Conservation (phyloP, 1,140 invertebrate genomes). For the Tyrophagus putrescentiae region DNA sequence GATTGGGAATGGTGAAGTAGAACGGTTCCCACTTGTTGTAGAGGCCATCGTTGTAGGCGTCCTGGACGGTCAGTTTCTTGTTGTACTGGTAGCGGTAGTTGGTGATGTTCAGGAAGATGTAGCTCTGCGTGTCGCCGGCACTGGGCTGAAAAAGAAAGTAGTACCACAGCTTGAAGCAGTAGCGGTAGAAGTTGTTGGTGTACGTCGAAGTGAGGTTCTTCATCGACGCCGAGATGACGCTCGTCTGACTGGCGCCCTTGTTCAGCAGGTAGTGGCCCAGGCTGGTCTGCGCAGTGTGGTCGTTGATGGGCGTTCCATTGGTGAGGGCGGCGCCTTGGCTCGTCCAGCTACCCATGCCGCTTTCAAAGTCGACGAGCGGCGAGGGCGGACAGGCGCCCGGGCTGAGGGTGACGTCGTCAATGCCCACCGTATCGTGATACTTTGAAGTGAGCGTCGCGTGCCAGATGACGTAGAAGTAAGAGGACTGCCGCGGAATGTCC, state of each 20-base stretch:
- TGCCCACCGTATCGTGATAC: neutral
- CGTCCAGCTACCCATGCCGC: neutral
- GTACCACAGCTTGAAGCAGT: neutral
- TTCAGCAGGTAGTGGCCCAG: neutral
- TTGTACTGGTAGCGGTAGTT: neutral
- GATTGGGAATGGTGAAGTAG: neutral
- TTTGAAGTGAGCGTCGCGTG: neutral
- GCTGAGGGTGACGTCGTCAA: neutral
- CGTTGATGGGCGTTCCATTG: neutral
- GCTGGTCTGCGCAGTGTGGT: neutral
- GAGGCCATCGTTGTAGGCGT: neutral
- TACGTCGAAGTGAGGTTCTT: neutral
- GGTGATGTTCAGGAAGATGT: slow-evolving; percentile 2
- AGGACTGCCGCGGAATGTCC: neutral
- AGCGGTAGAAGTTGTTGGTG: neutral
- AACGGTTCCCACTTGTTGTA: neutral
- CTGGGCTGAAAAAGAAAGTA: neutral
- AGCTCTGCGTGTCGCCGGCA: neutral
- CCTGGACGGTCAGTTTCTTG: neutral
- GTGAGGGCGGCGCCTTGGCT: neutral
- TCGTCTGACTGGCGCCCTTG: neutral
- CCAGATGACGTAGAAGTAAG: neutral
- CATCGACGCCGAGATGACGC: neutral
- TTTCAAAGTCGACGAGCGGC: neutral
- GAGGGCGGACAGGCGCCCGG: neutral